Base-by-base conservation (phyloP, 2,888 invertebrate genomes). In the Cryptocheilus praepositus region DNA sequence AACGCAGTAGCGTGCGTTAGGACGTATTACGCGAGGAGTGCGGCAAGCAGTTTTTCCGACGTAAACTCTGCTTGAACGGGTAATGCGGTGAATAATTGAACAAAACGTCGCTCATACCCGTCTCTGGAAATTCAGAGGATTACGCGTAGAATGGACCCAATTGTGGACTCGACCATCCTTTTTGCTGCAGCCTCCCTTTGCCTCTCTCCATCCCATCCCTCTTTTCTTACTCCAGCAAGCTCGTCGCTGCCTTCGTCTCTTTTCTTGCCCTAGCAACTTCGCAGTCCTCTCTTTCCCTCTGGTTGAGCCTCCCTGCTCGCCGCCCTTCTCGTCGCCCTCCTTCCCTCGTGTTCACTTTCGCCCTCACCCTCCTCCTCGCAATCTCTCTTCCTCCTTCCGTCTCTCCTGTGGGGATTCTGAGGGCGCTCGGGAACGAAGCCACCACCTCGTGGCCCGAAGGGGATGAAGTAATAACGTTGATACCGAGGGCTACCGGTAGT, bases 391-490 rank as follows among this genome's bases (percentile, higher is more conserved):
- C 43, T 77, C 70, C 69, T 58, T 69, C 71, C 70, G 72, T 62
- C 68, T 57, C 68, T 44, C 49, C 49, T 49, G 49, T 18, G 49
- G 49, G 18, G 49, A 49, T 49, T 18, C 16, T 18, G 49, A 49
- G 16, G 49, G 16, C 49, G n/a, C n/a, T 36, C 36, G 36, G 36
- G 36, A 36, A 36, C 36, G 36, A 36, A 36, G 36, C 36, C 36
- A 36, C 36, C 36, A 36, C 36, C 36, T 49, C 49, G 49, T 49
- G 49, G 43, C 36, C 43, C 67, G 64, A 55, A 36, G 72, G 77
- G 77, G 79, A 75, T 74, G 76, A 69, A 77, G 74, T 81, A 81
- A 81, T 82, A 80, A 80, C 70, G 75, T 71, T 74, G 74, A 77
- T 80, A 74, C 71, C 66, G 52, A 60, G 58, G 53, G 36, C 36